Evolutionary conservation across 2,888 invertebrate species (phyloP).

Genomic region (Brenthis ino): DNA sequence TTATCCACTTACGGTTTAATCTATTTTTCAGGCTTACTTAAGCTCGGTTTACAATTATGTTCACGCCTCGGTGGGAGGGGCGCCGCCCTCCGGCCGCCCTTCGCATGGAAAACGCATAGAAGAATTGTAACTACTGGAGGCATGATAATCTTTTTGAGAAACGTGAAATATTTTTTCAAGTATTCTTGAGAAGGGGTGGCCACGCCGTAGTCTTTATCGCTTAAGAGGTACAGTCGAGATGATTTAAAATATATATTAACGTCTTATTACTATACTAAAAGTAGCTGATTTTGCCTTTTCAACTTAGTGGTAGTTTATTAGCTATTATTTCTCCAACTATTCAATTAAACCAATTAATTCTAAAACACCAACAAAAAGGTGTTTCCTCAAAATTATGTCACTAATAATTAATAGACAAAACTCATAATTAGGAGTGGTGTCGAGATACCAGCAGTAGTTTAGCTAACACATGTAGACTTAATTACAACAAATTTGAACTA

Average conservation of each 20-base stretch:
- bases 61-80: constrained; percentile 32
- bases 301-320: too few relatives aligned
- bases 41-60: constrained; percentile 31
- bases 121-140: constrained; percentile 6
- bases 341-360: too few relatives aligned
- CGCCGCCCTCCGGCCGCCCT: constrained; percentile 3
- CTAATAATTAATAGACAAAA: too few relatives aligned
- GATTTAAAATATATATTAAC: too few relatives aligned
- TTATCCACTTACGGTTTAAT: constrained; percentile 34
- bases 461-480: constrained; percentile 1
- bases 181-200: neutral
- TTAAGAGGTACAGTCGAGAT: neutral
- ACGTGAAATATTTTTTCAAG: constrained; percentile 12
- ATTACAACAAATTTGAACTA: neutral
- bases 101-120: constrained; percentile 16
- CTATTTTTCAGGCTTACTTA: constrained; percentile 32
- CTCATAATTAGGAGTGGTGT: too few relatives aligned
- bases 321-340: too few relatives aligned
- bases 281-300: too few relatives aligned
- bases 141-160: constrained; percentile 16
- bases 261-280: too few relatives aligned
- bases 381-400: too few relatives aligned
- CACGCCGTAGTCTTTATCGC: neutral
- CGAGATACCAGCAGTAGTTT: neutral
- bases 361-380: too few relatives aligned